Evolutionary conservation across 1,140 invertebrate genomes (phyloP), one percentile per base, ranked within the genome.

Genomic region (Heterodera schachtii): DNA sequence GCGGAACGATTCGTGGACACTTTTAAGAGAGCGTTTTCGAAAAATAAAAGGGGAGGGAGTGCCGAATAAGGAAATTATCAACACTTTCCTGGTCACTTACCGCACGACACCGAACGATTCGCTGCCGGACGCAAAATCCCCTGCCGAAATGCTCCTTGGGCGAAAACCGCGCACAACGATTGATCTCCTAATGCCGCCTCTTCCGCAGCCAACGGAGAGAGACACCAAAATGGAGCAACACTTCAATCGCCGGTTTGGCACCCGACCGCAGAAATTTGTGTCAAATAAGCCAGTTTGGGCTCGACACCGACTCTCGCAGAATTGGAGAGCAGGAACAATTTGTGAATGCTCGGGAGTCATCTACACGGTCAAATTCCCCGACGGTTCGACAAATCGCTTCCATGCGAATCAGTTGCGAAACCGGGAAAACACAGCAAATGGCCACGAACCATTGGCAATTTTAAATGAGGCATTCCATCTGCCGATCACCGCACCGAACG

Each of bases 1-100:
- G 89, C 87, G 16, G 89, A 90, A 84, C 7, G 88, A 0, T 90
- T 90, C 73, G 86, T 90, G 7, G 87, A 88, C 66, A 89, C 86
- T 2, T 86, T 87, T 49, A 49, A 49, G 47, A 49, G 47, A 49
- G 47, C 47, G 9, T 49, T 49, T n/a, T 9, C 4, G 47, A 49
- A 49, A 49, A 49, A 49, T 49, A 49, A 49, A 49, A 49, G 47
- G 47, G 47, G 47, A 49, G 47, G 75, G 87, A 86, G 71, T n/a
- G 82, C 31, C 75, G 0, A 11, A 46, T 81, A 69, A 69, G 41
- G 49, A 64, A 57, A 43, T 80, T 9, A 19, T 21, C 43, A 3
- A 80, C 43, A 64, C 49, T 5, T 52, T 73, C 46, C 78, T 79
- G 1, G 11, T 79, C 21, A 21, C 78, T 21, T 79, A 79, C 46